Evolutionary conservation across 2,888 invertebrate species (phyloP).

Genomic region (Malacosoma neustria): DNA sequence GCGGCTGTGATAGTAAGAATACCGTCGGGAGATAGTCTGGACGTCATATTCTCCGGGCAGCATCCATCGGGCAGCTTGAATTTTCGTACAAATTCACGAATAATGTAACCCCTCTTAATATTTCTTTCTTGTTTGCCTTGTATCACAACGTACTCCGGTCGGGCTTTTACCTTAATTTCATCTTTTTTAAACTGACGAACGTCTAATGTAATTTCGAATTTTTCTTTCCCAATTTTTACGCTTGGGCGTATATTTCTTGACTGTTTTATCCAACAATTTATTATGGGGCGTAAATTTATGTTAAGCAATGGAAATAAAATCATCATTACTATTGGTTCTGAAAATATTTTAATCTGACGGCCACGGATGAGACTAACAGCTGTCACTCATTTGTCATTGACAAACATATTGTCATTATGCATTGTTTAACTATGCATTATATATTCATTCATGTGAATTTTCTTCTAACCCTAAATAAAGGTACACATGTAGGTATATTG

Average conservation of each 20-base stretch:
- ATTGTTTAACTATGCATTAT: too few relatives aligned
- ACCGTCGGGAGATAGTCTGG: conserved; percentile 37
- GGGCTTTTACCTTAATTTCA: conserved; percentile 48
- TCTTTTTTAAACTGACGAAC: conserved; percentile 42
- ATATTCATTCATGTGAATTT: too few relatives aligned
- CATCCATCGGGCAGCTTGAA: conserved; percentile 52
- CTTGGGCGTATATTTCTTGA: conserved; percentile 31
- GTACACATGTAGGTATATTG: too few relatives aligned
- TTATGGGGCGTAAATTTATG: conserved; percentile 16
- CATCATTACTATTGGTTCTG: too few relatives aligned
- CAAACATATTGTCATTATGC: too few relatives aligned
- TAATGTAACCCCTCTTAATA: conserved; percentile 31
- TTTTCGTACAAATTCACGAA: conserved; percentile 44
- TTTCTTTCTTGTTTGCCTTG: conserved; percentile 57
- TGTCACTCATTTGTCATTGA: too few relatives aligned
- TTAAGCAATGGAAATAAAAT: conserved; percentile 16
- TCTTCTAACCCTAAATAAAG: too few relatives aligned
- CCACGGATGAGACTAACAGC: too few relatives aligned
- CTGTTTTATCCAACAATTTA: conserved; percentile 22
- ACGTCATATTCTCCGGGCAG: conserved; percentile 29
- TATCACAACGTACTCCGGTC: conserved; percentile 42
- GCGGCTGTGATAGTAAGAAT: conserved; percentile 42
- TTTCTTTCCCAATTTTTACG: conserved; percentile 39
- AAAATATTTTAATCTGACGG: too few relatives aligned
- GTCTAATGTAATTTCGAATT: conserved; percentile 45